Evolutionary conservation across 2,888 invertebrate genomes (phyloP), one percentile per base, ranked within the genome.

Genomic region (Cantharis rufa): DNA sequence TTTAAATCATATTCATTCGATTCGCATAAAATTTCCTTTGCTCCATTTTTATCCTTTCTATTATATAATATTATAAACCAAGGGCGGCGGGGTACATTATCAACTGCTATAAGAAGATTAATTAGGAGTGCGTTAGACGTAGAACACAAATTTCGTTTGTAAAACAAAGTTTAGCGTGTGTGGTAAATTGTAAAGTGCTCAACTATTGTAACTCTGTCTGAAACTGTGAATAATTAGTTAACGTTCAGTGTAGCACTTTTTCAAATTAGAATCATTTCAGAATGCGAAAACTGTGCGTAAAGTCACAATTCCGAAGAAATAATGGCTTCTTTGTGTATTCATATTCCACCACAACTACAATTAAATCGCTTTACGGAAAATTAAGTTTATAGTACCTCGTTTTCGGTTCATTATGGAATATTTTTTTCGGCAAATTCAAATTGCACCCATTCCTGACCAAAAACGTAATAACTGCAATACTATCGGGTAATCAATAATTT

Each of bases 401-500:
- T 48, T 13, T 32, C 48, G n/a, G 1, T n/a, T n/a, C 2, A 11
- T 32, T 28, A 28, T 28, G 27, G 10, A 28, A 11, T 24, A 3
- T 21, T 21, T 3, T 21, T 21, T 2, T 16, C 1, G 16, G 1
- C 16, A 1, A 2, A 16, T 16, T 16, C 1, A 16, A 16, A 16
- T 2, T 16, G 2, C 16, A 16, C 16, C 16, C 16, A 16, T 16
- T 16, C 16, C 1, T 16, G 2, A 21, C 21, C 21, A 21, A 21
- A 21, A 21, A 21, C 21, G 21, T 21, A 21, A 21, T 1, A 21
- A 63, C 63, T 72, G 62, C 32, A 72, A 72, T 66, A 66, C 48
- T 72, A 32, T 64, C 48, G 66, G 15, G 72, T 66, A 72, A 72
- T 72, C 66, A 32, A 72, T 74, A 63, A 74, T 69, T 63, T 24